A percentile compares a stretch with the other conserved stretches of the same genome.
phyloP scores from a whole-genome alignment of 2,888 invertebrate species.

The Yponomeuta cagnagella region DNA sequence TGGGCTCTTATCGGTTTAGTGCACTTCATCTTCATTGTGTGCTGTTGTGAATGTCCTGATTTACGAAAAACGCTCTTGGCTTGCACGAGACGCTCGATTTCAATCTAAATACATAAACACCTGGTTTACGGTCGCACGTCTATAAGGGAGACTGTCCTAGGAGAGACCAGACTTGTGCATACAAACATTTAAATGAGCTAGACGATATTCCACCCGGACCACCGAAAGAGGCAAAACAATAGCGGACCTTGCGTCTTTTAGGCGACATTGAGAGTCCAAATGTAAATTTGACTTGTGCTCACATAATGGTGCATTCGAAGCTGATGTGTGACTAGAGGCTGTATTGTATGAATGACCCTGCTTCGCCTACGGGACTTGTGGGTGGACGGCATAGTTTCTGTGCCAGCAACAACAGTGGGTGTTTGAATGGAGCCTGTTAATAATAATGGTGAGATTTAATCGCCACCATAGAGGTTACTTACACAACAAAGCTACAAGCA shows the following conservation, averaged over 20 bases:
- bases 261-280: slow-evolving; percentile 66
- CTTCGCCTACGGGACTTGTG: slow-evolving; percentile 73
- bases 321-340: slow-evolving; percentile 62
- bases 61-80: slow-evolving; percentile 53
- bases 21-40: slow-evolving; percentile 39
- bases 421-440: slow-evolving; percentile 75
- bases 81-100: slow-evolving; percentile 57
- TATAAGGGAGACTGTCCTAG: slow-evolving; percentile 12
- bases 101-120: neutral
- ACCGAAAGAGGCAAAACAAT: slow-evolving; percentile 66
- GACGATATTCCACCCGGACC: slow-evolving; percentile 55
- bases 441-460: slow-evolving; percentile 76
- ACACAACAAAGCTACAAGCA: slow-evolving; percentile 69
- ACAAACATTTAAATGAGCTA: slow-evolving; percentile 56
- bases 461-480: slow-evolving; percentile 72
- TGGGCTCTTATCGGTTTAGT: slow-evolving; percentile 34
- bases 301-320: slow-evolving; percentile 65
- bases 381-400: slow-evolving; percentile 73
- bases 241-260: slow-evolving; percentile 59
- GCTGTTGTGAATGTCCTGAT: slow-evolving; percentile 44
- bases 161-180: slow-evolving; percentile 27
- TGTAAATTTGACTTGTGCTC: slow-evolving; percentile 65
- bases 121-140: slow-evolving; percentile 29
- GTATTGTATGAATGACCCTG: slow-evolving; percentile 64
- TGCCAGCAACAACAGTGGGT: slow-evolving; percentile 69